A percentile compares a stretch with the other conserved stretches of the same genome.
These are phyloP conservation scores for Penaeus japonicus DNA, from an alignment of 1,140 invertebrate species.

Conservation along the genomic window DNA sequence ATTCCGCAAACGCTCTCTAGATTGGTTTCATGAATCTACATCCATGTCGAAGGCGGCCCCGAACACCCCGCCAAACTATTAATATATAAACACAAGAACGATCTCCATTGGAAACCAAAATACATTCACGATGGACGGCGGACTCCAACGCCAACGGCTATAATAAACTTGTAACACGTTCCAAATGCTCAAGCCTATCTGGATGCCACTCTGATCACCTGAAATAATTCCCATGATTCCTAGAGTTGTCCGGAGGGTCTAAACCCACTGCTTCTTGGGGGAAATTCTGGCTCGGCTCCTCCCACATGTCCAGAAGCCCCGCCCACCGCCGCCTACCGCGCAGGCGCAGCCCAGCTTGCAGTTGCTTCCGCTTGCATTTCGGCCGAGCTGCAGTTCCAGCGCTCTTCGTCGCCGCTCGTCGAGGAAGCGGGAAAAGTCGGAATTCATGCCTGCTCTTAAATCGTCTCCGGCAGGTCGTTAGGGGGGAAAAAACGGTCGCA, in stretches of 20 bases:
- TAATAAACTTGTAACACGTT: slow-evolving; percentile 55
- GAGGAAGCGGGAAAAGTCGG: too few species aligned
- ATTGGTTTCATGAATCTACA: slow-evolving; percentile 54
- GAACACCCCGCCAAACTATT: slow-evolving; percentile 45
- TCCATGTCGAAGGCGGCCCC: slow-evolving; percentile 44
- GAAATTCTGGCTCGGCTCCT: slow-evolving; percentile 1
- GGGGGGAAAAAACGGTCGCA: too few species aligned
- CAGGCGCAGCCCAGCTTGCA: slow-evolving; percentile 22
- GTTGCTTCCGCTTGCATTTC: slow-evolving; percentile 52
- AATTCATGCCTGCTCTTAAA: too few species aligned
- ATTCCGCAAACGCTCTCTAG: slow-evolving; percentile 49
- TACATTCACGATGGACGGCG: slow-evolving; percentile 50
- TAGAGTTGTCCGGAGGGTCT: slow-evolving; percentile 48
- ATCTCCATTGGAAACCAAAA: slow-evolving; percentile 51
- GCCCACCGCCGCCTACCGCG: not conserved
- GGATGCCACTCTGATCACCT: slow-evolving; percentile 52
- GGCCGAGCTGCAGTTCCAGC: slow-evolving; percentile 18
- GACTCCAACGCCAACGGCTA: slow-evolving; percentile 42
- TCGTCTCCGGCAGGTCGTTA: too few species aligned
- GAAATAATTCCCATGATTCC: slow-evolving; percentile 55
- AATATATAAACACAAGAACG: slow-evolving; percentile 52
- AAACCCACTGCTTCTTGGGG: slow-evolving; percentile 50
- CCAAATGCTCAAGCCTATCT: slow-evolving; percentile 51
- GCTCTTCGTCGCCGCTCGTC: slow-evolving; percentile 22
- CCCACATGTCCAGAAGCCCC: not conserved